Conservation (phyloP, 1,140 invertebrate genomes). For the Drosophila ficusphila region DNA sequence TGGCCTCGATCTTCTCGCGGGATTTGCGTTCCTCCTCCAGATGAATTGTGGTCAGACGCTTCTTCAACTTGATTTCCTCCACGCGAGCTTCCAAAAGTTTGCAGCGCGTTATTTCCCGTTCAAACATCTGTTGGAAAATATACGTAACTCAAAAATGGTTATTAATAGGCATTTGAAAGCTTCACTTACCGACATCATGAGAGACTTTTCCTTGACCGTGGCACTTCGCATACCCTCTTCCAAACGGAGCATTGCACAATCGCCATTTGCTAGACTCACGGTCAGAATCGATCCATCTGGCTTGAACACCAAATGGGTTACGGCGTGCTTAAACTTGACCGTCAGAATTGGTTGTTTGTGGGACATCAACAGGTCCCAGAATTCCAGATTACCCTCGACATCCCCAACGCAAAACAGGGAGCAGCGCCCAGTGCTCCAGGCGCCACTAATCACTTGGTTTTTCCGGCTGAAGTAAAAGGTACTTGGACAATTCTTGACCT, state of each 20-base stretch:
- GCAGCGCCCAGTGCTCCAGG: slow-evolving; percentile 92
- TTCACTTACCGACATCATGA: slow-evolving; percentile 87
- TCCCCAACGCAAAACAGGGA: slow-evolving; percentile 94
- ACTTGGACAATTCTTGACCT: slow-evolving; percentile 93
- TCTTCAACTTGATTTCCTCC: slow-evolving; percentile 88
- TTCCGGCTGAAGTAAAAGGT: slow-evolving; percentile 92
- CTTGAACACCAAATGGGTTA: slow-evolving; percentile 85
- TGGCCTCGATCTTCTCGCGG: slow-evolving; percentile 1
- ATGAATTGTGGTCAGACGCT: slow-evolving; percentile 42
- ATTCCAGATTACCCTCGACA: slow-evolving; percentile 91
- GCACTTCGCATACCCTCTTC: slow-evolving; percentile 90
- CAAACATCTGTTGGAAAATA: slow-evolving; percentile 88
- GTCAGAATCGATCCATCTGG: slow-evolving; percentile 89
- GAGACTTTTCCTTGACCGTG: slow-evolving; percentile 91
- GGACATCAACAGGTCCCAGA: slow-evolving; percentile 94
- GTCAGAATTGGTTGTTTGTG: slow-evolving; percentile 89
- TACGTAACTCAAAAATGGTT: no score
- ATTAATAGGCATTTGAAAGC: no score
- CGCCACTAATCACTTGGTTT: slow-evolving; percentile 89
- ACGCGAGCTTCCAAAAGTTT: slow-evolving; percentile 94
- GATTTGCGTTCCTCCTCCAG: slow-evolving; percentile 31
- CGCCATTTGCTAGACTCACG: slow-evolving; percentile 90
- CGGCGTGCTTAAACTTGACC: slow-evolving; percentile 85
- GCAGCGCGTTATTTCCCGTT: slow-evolving; percentile 93
- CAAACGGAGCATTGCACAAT: slow-evolving; percentile 90